A percentile compares a stretch with the other conserved stretches of the same genome.
phyloP scores from a whole-genome alignment of 2,797 vertebrate genomes.

The Limnodromus scolopaceus region DNA sequence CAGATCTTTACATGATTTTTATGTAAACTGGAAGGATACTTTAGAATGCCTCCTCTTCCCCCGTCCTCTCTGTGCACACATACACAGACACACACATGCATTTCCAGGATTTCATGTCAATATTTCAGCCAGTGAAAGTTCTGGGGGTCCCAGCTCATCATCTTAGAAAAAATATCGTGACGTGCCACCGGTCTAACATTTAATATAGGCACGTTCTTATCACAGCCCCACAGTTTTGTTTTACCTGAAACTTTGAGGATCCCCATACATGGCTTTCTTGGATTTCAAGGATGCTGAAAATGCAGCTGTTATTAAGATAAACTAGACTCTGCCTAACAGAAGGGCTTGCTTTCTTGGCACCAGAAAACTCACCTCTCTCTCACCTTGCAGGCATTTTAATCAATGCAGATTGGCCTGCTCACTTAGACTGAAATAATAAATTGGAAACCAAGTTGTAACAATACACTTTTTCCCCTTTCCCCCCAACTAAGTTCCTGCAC shows the following conservation, averaged over 20 bases:
- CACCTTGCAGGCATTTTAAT: background rate
- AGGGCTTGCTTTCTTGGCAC: background rate
- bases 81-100: no score
- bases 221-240: background rate
- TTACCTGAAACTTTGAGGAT: background rate
- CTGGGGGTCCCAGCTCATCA: background rate
- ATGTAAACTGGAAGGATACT: background rate
- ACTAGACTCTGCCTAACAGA: background rate
- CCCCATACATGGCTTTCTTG: background rate
- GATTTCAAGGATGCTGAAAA: background rate
- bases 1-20: background rate
- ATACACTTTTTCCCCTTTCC: background rate
- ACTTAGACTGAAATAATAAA: slow-evolving; percentile 1
- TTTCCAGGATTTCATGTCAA: background rate
- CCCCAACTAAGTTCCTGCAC: background rate
- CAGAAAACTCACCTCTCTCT: background rate
- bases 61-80: background rate
- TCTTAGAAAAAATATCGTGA: background rate
- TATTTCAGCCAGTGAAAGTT: background rate
- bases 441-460: slow-evolving; percentile 26
- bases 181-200: background rate
- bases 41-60: background rate
- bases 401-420: background rate
- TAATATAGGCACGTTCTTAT: background rate
- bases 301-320: background rate